Evolutionary conservation across 37 sponge, comb jelly and placozoan genomes (phyloP).

Genomic region (Halichondria panicea): DNA sequence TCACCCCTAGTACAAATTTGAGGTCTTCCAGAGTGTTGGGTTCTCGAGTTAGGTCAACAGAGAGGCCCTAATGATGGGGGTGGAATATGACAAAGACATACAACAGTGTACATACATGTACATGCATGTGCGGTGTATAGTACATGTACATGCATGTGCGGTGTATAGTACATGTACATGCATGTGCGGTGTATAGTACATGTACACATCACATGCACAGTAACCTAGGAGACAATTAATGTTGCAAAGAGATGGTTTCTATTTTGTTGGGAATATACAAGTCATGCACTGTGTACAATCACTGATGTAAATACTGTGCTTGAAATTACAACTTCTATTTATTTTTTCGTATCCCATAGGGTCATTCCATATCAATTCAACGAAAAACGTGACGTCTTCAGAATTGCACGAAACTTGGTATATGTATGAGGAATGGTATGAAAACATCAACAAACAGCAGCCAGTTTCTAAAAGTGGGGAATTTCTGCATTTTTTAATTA

Average conservation of each 20-base stretch:
- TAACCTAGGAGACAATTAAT: background rate
- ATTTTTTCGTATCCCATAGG: no score
- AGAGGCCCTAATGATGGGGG: slow-evolving; percentile 45
- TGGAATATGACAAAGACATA: background rate
- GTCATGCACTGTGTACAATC: no score
- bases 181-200: background rate
- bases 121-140: background rate
- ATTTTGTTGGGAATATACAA: no score
- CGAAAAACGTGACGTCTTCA: no score
- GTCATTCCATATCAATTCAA: no score
- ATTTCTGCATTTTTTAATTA: no score
- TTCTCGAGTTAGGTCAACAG: slow-evolving; percentile 62
- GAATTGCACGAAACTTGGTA: no score
- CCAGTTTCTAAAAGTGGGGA: no score
- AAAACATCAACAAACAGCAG: background rate
- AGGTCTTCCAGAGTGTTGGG: slow-evolving; percentile 90
- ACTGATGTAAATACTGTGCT: no score
- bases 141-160: background rate
- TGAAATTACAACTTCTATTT: no score
- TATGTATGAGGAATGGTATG: no score
- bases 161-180: background rate
- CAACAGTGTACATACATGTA: background rate
- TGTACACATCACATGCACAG: background rate
- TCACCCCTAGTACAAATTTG: slow-evolving; percentile 96
- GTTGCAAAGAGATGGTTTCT: no score